These are phyloP conservation scores for Kryptopterus vitreolus DNA, from an alignment of 2,797 vertebrate species.

Conservation along the genomic window DNA sequence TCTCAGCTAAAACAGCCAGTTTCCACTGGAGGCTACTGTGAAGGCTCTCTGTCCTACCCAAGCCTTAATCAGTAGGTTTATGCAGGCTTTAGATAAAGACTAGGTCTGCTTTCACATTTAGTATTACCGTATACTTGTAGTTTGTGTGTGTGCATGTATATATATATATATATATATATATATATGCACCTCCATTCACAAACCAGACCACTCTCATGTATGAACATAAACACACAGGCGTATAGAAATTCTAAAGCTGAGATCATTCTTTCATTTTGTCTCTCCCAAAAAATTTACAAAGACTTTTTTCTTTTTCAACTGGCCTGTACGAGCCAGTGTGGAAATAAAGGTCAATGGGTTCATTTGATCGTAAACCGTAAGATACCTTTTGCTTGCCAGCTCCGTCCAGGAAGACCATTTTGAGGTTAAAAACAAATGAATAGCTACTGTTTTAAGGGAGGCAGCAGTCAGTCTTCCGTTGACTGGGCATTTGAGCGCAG, in stretches of 20 bases:
- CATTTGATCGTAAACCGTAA: conserved; percentile 28
- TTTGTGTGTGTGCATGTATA: neutral
- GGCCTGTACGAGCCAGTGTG: neutral
- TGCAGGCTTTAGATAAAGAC: conserved; percentile 12
- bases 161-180: too few relatives aligned
- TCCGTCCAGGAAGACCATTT: conserved; percentile 27
- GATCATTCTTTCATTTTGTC: conserved; percentile 19
- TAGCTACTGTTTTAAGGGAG: conserved; percentile 40
- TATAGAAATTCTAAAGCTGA: conserved; percentile 30
- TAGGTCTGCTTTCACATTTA: conserved; percentile 9
- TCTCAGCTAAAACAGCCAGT: conserved; percentile 31
- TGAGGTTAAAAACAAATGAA: conserved; percentile 46
- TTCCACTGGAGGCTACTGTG: conserved; percentile 40
- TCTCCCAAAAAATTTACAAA: conserved; percentile 34
- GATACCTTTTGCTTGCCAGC: conserved; percentile 32
- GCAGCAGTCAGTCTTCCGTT: conserved; percentile 30
- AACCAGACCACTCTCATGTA: neutral
- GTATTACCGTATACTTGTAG: neutral
- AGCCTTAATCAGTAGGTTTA: conserved; percentile 32
- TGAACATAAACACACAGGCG: neutral
- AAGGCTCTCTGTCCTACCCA: neutral
- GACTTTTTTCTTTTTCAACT: conserved; percentile 34
- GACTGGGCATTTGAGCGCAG: conserved; percentile 37
- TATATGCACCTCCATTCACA: neutral
- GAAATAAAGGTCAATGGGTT: conserved; percentile 38